A percentile compares a stretch with the other conserved stretches of the same genome.
Conservation (phyloP, 2,113 vertebrate species). For the Myiozetetes cayanensis region DNA sequence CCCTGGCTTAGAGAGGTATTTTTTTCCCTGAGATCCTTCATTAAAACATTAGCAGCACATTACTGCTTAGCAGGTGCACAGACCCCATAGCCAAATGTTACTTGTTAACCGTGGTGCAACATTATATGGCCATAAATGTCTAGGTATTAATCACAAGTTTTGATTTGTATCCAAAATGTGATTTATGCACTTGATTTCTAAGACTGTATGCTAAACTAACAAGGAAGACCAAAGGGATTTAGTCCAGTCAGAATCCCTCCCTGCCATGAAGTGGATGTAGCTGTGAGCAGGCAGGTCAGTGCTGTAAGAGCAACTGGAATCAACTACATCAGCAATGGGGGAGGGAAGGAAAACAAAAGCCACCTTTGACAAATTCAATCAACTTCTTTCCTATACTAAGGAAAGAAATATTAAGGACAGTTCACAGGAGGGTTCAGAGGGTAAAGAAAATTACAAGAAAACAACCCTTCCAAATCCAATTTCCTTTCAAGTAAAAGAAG, state of each 20-base stretch:
- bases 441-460: not conserved
- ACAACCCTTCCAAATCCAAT: not conserved
- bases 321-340: not conserved
- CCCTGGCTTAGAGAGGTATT: not conserved
- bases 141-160: conserved; percentile 53
- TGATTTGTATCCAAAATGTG: conserved; percentile 43
- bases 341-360: not conserved
- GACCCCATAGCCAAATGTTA: conserved; percentile 37
- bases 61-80: conserved; percentile 49
- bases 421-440: not conserved
- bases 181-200: conserved; percentile 22
- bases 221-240: not conserved
- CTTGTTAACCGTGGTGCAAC: conserved; percentile 5
- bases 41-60: conserved; percentile 46
- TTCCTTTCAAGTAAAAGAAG: not conserved
- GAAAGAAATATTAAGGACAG: not conserved
- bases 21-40: conserved; percentile 19
- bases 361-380: not conserved
- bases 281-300: not conserved
- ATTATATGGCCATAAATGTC: conserved; percentile 43
- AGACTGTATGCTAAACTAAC: not conserved
- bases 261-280: not conserved
- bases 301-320: not conserved
- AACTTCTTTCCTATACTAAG: not conserved
- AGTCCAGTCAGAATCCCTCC: not conserved